Conservation (phyloP, 2,113 vertebrate species). For the Salvelinus alpinus region DNA sequence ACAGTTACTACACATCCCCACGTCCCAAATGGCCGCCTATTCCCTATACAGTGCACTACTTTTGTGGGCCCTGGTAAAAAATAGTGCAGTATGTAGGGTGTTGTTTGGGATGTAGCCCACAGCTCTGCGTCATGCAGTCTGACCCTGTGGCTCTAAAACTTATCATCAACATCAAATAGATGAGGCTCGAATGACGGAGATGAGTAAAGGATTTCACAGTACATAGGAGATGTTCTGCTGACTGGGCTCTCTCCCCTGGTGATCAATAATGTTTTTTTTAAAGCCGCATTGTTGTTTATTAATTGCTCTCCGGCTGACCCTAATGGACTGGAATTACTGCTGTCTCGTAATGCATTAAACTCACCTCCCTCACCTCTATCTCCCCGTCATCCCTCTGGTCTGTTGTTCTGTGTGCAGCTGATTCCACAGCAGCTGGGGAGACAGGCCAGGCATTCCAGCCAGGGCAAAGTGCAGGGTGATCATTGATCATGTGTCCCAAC, state of each 20-base stretch:
- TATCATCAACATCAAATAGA: conserved; percentile 3
- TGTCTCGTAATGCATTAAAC: conserved; percentile 63
- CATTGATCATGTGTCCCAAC: background rate
- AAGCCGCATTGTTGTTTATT: conserved; percentile 35
- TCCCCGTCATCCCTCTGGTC: background rate
- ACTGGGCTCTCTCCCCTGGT: conserved; percentile 21
- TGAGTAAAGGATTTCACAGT: conserved; percentile 50
- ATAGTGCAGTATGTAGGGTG: too few relatives aligned
- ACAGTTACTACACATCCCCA: conserved; percentile 3
- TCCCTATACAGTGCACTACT: too few relatives aligned
- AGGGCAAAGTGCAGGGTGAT: background rate
- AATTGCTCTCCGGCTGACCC: conserved; percentile 70
- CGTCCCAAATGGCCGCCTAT: too few relatives aligned
- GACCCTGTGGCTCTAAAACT: background rate
- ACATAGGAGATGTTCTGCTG: conserved; percentile 48
- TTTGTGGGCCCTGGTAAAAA: too few relatives aligned
- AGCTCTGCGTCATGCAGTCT: conserved; percentile 36
- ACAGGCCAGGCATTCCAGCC: background rate
- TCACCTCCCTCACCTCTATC: background rate
- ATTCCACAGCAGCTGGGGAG: background rate
- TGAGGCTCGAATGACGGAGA: conserved; percentile 18
- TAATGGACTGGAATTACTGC: conserved; percentile 68
- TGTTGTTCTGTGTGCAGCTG: background rate
- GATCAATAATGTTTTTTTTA: conserved; percentile 68
- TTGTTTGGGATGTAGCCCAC: conserved; percentile 38